A percentile compares a stretch with the other conserved stretches of the same genome.
Evolutionary conservation across 2,888 invertebrate species (phyloP).

Genomic region (Ischnus inquisitorius): DNA sequence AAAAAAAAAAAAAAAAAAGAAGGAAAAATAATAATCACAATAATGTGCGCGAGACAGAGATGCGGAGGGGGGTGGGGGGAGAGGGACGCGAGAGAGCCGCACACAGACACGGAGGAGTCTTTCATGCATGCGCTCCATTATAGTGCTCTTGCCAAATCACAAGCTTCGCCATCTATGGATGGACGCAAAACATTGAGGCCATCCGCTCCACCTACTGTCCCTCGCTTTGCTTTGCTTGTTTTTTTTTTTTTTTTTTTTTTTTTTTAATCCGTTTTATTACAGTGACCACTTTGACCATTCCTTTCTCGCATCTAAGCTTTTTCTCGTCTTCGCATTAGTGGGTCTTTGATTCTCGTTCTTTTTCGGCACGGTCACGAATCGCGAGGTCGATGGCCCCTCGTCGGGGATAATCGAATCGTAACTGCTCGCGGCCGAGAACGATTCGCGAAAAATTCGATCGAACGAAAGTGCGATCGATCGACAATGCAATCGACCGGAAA

Average conservation of each 20-base stretch:
- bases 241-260: slow-evolving; percentile 21
- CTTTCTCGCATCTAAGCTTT: slow-evolving; percentile 13
- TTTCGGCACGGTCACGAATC: slow-evolving; percentile 4
- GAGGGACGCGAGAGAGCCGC: slow-evolving; percentile 1
- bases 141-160: slow-evolving; percentile 74
- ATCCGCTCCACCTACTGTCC: slow-evolving; percentile 72
- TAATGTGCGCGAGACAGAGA: slow-evolving; percentile 32
- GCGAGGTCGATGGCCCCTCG: slow-evolving; percentile 15
- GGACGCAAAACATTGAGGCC: slow-evolving; percentile 76
- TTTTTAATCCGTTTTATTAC: neutral
- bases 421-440: no score
- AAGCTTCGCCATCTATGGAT: slow-evolving; percentile 69
- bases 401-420: neutral
- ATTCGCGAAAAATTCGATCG: no score
- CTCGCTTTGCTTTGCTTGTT: slow-evolving; percentile 51
- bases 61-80: neutral
- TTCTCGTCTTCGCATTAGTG: neutral
- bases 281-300: neutral
- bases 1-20: slow-evolving; percentile 1
- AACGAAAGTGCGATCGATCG: no score
- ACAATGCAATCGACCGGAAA: no score
- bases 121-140: slow-evolving; percentile 69
- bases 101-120: slow-evolving; percentile 49
- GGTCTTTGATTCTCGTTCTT: slow-evolving; percentile 5
- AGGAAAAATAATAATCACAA: neutral